Conservation (phyloP, 2,888 invertebrate genomes). For the Dynastes tityus region DNA sequence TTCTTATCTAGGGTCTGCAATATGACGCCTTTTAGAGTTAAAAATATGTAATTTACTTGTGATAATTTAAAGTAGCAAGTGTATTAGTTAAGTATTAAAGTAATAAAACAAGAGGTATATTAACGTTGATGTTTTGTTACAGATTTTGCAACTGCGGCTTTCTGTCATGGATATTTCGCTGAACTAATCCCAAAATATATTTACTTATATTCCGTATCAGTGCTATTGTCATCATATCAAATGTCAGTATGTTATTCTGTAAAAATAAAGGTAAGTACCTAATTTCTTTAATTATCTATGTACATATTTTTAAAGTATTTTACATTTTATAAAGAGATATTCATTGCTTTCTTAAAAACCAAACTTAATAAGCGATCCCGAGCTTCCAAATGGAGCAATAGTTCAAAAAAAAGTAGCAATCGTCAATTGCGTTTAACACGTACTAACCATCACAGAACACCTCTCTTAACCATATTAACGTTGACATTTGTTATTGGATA, state of each 20-base stretch:
- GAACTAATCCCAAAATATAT: constrained; percentile 13
- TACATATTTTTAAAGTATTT: not conserved
- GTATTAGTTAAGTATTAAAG: not conserved
- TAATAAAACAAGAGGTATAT: not conserved
- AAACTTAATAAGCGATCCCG: no score
- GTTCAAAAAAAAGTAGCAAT: no score
- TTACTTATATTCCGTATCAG: constrained; percentile 18
- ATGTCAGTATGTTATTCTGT: constrained; percentile 30
- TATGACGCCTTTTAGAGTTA: no score
- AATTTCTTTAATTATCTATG: not conserved
- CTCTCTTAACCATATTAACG: no score
- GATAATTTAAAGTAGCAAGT: no score
- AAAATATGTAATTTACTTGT: no score
- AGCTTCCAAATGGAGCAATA: no score
- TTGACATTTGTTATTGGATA: no score
- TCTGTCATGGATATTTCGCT: not conserved
- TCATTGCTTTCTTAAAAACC: not conserved
- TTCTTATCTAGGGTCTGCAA: no score
- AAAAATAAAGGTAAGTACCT: constrained; percentile 30
- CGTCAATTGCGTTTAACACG: no score
- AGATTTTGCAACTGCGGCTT: not conserved
- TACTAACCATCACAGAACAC: no score
- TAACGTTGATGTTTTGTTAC: not conserved
- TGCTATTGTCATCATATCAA: constrained; percentile 23
- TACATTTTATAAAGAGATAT: no score